Base-by-base conservation (phyloP, 2,113 vertebrate species). In the Sander lucioperca region DNA sequence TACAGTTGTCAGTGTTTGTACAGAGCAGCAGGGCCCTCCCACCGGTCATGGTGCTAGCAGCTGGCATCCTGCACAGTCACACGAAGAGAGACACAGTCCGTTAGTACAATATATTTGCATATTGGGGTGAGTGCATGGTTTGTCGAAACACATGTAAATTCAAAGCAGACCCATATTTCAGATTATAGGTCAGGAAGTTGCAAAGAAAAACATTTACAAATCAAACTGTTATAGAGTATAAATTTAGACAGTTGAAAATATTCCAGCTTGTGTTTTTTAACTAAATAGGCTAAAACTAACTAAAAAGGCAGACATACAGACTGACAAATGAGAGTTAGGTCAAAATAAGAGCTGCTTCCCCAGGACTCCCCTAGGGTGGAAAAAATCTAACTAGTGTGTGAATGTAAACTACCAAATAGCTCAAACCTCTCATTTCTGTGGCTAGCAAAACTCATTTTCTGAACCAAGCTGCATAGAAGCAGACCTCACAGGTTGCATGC, bases 31-130 rank as follows among this genome's bases (percentile, higher is more conserved):
- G 92, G 14, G 16, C 95, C 94, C 94, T 91, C 91, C 93, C 95
- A 75, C 96, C 95, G 70, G 96, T 98, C 98, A 99, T 97, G 88
- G 92, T 96, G 97, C 96, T 97, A 97, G 96, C 97, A 96, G 93
- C 80, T 73, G 91, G 93, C 95, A 93, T 96, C 89, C 92, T 95
- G 89, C 84, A 91, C 23, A 89, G 57, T 86, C 80, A 93, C 91
- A 96, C 93, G 84, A 47, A 80, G 14, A 79, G 2, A 30, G 0
- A 76, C 18, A 83, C 65, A 51, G 56, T 78, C 61, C 71, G 56
- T 72, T 36, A 45, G n/a, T 14, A 27, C 14, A 45, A 48, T 27
- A 8, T 25, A 43, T 39, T 62, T 68, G 1, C 54, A 66, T 14
- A 50, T 51, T 61, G 19, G 27, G 3, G 2, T 33, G 11, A 50